A percentile compares a stretch with the other conserved stretches of the same genome.
These are phyloP conservation scores for Anthopleura xanthogrammica DNA, from an alignment of 92 coral and sea anemone genomes.

Conservation along the genomic window DNA sequence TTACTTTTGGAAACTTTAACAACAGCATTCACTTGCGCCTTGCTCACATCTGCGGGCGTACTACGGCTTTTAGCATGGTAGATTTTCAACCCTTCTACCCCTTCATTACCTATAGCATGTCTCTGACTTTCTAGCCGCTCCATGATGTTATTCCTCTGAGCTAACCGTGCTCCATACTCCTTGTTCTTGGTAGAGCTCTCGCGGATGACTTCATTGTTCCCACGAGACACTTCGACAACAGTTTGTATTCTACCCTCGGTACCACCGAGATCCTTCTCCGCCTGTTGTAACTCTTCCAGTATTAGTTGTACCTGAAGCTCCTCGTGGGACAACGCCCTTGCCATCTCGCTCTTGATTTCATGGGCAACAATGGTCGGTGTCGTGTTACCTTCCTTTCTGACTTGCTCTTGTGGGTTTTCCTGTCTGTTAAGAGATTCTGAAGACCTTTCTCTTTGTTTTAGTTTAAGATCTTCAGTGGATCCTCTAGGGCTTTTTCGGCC, in stretches of 20 bases:
- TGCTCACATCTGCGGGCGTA: constrained; percentile 62
- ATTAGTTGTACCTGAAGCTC: constrained; percentile 41
- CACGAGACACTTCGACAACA: constrained; percentile 51
- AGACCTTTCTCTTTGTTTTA: constrained; percentile 20
- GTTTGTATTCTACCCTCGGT: constrained; percentile 41
- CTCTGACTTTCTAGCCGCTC: constrained; percentile 77
- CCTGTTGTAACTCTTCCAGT: constrained; percentile 39
- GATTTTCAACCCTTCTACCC: constrained; percentile 71
- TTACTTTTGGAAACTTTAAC: constrained; percentile 33
- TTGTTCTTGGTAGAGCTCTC: constrained; percentile 50
- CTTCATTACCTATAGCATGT: constrained; percentile 61
- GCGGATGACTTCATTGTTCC: constrained; percentile 45
- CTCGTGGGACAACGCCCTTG: constrained; percentile 33
- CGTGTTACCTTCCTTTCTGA: constrained; percentile 1
- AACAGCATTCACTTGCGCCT: constrained; percentile 27
- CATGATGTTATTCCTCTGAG: constrained; percentile 69
- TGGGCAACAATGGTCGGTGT: constrained; percentile 22
- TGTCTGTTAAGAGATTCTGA: constrained; percentile 39
- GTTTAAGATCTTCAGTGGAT: constrained; percentile 22
- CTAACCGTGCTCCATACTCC: constrained; percentile 72
- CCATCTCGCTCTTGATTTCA: constrained; percentile 39
- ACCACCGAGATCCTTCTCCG: constrained; percentile 44
- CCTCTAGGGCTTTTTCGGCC: constrained; percentile 35
- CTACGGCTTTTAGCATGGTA: constrained; percentile 89
- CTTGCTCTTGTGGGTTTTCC: neutral